Evolutionary conservation across 2,113 vertebrate species (phyloP).

Genomic region (Nesogale talazaci): DNA sequence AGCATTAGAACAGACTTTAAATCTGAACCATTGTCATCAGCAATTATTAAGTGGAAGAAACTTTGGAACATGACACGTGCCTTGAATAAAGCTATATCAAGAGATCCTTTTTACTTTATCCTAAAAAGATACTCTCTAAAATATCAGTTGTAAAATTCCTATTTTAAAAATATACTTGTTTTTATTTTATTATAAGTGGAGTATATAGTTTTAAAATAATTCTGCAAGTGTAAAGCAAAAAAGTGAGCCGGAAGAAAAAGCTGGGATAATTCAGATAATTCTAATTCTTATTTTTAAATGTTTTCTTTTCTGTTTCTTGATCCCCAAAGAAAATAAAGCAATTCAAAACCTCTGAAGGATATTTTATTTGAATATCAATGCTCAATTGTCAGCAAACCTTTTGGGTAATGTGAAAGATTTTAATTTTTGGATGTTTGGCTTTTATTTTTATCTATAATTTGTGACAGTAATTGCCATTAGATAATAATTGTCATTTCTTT

Average conservation of each 20-base stretch:
- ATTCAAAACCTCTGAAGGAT: constrained; percentile 50
- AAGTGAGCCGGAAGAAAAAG: constrained; percentile 45
- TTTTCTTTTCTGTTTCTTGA: background rate
- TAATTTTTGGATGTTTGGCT: background rate
- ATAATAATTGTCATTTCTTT: background rate
- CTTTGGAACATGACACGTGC: constrained; percentile 58
- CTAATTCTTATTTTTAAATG: constrained; percentile 38
- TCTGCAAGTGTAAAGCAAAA: constrained; percentile 5
- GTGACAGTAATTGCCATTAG: background rate
- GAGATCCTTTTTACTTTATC: constrained; percentile 50
- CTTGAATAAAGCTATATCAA: constrained; percentile 66
- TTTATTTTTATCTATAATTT: constrained; percentile 26
- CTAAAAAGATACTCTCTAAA: constrained; percentile 30
- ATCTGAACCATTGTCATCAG: constrained; percentile 41
- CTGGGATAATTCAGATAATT: constrained; percentile 30
- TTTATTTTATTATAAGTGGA: constrained; percentile 58
- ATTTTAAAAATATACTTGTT: constrained; percentile 58
- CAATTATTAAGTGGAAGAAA: constrained; percentile 54
- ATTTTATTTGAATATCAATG: constrained; percentile 55
- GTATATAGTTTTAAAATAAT: constrained; percentile 28
- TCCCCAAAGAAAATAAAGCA: background rate
- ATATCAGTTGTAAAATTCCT: constrained; percentile 38
- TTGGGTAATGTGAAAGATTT: background rate
- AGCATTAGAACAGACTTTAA: constrained; percentile 20
- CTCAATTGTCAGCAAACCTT: constrained; percentile 22